Evolutionary conservation across 2,888 invertebrate genomes (phyloP), one percentile per base, ranked within the genome.

Genomic region (Hydrotaea diabolus): DNA sequence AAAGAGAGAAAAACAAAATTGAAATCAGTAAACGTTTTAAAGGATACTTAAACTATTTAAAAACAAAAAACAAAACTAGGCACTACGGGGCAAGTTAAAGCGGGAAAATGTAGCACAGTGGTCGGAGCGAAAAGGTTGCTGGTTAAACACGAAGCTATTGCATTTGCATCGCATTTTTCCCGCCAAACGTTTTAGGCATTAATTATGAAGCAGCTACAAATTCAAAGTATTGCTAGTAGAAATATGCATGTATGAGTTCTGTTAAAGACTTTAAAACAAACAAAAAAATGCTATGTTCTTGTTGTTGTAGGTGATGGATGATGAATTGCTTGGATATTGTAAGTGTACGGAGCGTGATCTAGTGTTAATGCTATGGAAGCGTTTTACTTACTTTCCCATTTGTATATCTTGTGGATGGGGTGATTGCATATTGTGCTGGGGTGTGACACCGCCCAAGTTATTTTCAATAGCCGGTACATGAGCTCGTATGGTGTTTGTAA

Each of bases 401-500:
- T 90, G 89, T 86, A 92, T 89, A 84, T 92, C 91, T 86, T 91
- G 91, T 55, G 95, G 95, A 92, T 96, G 96, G 0, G 97, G 96
- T 49, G 95, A 95, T 90, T 95, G 94, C 89, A 95, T 94, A 91
- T 96, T 95, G 92, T 95, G 96, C 77, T 89, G 90, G 0, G 96
- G 96, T 13, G 95, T 95, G 59, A 93, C 93, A 17, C 94, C 89
- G 94, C 85, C 80, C 91, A 93, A 89, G 62, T 86, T 93, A 85
- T 89, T 89, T 69, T 90, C 91, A 86, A 93, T 93, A 93, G 95
- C 95, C 49, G 97, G 97, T 62, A 98, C 95, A 82, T 96, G 96
- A 0, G 97, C 97, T 87, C 96, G 96, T 88, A 98, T 93, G 74
- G 96, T 94, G 26, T 97, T 97, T 90, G 95, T 96, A 83, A 98